These are phyloP conservation scores for Drosophila acutilabella DNA, from an alignment of 2,888 invertebrate genomes.

Conservation along the genomic window DNA sequence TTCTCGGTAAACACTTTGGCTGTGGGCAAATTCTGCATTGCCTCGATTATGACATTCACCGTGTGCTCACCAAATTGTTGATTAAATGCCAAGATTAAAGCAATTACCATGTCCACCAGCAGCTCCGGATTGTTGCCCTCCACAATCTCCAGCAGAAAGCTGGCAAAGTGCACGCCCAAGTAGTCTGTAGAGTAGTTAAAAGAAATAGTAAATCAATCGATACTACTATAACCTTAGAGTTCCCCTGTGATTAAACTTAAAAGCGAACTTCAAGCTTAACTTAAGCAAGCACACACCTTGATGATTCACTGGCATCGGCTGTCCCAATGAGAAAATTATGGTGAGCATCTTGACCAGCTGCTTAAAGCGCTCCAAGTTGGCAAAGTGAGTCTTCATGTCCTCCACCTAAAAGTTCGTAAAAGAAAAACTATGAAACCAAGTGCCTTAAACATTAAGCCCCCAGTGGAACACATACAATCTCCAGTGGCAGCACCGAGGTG, in stretches of 20 bases:
- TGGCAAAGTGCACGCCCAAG: conserved; percentile 92
- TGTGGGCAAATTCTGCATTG: conserved; percentile 88
- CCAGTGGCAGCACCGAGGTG: conserved; percentile 94
- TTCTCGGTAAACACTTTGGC: conserved; percentile 97
- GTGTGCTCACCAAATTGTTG: conserved; percentile 90
- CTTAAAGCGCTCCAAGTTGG: conserved; percentile 91
- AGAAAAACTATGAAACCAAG: too few relatives aligned
- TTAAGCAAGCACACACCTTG: conserved; percentile 87
- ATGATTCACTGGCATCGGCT: conserved; percentile 94
- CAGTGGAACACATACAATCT: conserved; percentile 89
- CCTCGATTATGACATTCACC: conserved; percentile 90
- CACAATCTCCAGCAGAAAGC: conserved; percentile 92
- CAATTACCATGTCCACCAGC: conserved; percentile 93
- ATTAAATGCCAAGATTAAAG: conserved; percentile 94
- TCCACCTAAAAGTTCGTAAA: conserved; percentile 84
- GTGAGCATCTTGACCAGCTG: conserved; percentile 93
- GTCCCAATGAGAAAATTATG: conserved; percentile 96
- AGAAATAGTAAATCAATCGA: too few relatives aligned
- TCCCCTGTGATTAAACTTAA: too few relatives aligned
- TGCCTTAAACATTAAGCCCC: too few relatives aligned
- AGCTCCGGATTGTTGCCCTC: conserved; percentile 94
- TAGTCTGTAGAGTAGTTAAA: conserved; percentile 87
- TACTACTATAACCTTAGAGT: too few relatives aligned
- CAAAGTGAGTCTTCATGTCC: conserved; percentile 92
- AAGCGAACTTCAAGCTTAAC: too few relatives aligned